Conservation (phyloP, 2,797 vertebrate genomes). For the Perodicticus potto region DNA sequence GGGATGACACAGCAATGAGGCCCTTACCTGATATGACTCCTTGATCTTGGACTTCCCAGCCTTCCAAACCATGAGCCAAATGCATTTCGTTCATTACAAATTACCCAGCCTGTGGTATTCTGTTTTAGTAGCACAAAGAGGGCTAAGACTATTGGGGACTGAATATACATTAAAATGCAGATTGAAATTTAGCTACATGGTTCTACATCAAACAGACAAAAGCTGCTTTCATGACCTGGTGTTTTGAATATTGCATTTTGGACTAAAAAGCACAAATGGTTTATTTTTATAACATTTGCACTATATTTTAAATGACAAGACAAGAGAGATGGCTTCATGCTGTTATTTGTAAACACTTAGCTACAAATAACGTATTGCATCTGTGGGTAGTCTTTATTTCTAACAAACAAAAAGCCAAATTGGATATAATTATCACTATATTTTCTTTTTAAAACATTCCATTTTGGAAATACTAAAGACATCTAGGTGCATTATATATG, state of each 20-base stretch:
- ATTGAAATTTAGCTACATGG: constrained; percentile 58
- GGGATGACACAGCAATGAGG: not conserved
- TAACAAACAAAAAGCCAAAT: constrained; percentile 58
- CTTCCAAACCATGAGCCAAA: not conserved
- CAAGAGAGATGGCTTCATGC: constrained; percentile 27
- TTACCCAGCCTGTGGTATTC: not conserved
- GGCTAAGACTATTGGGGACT: not conserved
- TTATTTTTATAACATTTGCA: constrained; percentile 51
- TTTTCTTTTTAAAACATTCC: constrained; percentile 50
- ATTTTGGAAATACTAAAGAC: constrained; percentile 10
- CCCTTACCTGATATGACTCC: not conserved
- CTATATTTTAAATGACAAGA: constrained; percentile 62
- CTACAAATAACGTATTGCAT: constrained; percentile 49
- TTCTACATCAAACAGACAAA: not conserved
- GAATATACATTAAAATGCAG: constrained; percentile 60
- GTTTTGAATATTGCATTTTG: constrained; percentile 36
- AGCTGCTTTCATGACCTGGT: constrained; percentile 51
- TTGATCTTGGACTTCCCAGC: not conserved
- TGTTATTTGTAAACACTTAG: constrained; percentile 57
- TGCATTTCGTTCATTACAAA: not conserved
- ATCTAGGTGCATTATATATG: not conserved
- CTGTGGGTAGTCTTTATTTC: constrained; percentile 58
- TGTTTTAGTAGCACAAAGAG: not conserved
- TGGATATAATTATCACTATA: constrained; percentile 35
- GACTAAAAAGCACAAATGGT: constrained; percentile 43